phyloP scores from a whole-genome alignment of 2,797 vertebrate species.

The Myotis daubentonii region DNA sequence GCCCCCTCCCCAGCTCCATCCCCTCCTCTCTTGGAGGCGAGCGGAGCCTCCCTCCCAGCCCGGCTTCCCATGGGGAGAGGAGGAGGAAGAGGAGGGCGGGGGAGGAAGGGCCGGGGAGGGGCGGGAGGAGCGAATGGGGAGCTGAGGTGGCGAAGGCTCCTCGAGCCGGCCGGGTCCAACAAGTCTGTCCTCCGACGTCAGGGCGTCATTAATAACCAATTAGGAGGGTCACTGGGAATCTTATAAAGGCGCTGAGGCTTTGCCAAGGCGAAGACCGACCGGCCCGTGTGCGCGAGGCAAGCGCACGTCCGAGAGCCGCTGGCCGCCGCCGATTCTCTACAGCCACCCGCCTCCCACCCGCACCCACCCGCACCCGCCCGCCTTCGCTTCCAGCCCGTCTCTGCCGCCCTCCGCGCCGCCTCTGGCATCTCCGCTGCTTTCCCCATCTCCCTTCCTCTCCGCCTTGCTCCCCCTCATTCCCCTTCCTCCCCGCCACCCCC shows the following conservation, averaged over 20 bases:
- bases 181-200: slow-evolving; percentile 88
- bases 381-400: slow-evolving; percentile 37
- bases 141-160: slow-evolving; percentile 74
- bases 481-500: slow-evolving; percentile 11
- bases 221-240: slow-evolving; percentile 93
- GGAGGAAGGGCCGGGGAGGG: slow-evolving; percentile 50
- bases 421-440: slow-evolving; percentile 25
- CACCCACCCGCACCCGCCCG: slow-evolving; percentile 29
- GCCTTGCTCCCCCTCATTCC: neutral
- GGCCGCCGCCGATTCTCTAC: neutral
- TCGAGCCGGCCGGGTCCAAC: slow-evolving; percentile 82
- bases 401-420: slow-evolving; percentile 3
- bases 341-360: neutral
- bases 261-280: slow-evolving; percentile 79
- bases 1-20: neutral
- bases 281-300: slow-evolving; percentile 52
- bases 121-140: slow-evolving; percentile 2
- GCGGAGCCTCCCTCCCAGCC: slow-evolving; percentile 40
- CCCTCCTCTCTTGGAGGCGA: neutral
- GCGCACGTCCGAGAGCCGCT: slow-evolving; percentile 44
- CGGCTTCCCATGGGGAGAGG: slow-evolving; percentile 76
- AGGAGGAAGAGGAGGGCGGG: slow-evolving; percentile 65
- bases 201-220: slow-evolving; percentile 99
- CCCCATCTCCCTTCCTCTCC: neutral
- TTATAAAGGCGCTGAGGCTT: slow-evolving; percentile 89